phyloP scores from a whole-genome alignment of 2,113 vertebrate genomes.

The Penelope pileata region DNA sequence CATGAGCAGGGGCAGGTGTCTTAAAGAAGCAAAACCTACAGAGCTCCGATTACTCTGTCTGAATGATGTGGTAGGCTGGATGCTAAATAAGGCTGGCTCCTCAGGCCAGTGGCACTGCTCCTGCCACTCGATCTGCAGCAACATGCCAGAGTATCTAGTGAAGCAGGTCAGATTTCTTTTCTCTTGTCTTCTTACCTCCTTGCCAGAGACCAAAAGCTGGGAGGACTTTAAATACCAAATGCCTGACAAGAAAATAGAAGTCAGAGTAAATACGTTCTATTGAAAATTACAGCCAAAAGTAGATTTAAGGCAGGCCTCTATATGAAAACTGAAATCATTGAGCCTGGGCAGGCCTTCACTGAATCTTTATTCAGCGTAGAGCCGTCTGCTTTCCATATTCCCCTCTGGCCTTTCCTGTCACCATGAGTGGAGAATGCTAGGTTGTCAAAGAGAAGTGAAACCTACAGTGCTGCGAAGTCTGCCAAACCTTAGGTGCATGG shows the following conservation, averaged over 20 bases:
- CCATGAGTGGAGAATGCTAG: background rate
- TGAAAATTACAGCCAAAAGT: background rate
- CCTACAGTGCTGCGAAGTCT: background rate
- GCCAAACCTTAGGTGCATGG: background rate
- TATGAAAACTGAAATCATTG: background rate
- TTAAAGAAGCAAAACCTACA: background rate
- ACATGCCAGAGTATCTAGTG: background rate
- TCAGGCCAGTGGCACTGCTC: background rate
- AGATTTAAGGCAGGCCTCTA: background rate
- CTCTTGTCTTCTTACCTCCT: background rate
- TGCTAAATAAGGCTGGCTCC: constrained; percentile 5
- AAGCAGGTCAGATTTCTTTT: background rate
- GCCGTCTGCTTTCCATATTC: background rate
- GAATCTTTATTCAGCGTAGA: background rate
- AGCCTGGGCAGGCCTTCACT: background rate
- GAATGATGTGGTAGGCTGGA: background rate
- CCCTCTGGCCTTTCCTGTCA: background rate
- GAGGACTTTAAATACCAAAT: background rate
- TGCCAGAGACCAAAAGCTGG: background rate
- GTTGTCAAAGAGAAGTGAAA: background rate
- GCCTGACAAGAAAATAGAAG: background rate
- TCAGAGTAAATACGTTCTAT: background rate
- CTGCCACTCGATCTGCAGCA: background rate
- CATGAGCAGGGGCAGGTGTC: background rate
- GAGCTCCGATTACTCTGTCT: constrained; percentile 15